Conservation (phyloP, 2,888 invertebrate species). For the Onthophagus sagittarius region DNA sequence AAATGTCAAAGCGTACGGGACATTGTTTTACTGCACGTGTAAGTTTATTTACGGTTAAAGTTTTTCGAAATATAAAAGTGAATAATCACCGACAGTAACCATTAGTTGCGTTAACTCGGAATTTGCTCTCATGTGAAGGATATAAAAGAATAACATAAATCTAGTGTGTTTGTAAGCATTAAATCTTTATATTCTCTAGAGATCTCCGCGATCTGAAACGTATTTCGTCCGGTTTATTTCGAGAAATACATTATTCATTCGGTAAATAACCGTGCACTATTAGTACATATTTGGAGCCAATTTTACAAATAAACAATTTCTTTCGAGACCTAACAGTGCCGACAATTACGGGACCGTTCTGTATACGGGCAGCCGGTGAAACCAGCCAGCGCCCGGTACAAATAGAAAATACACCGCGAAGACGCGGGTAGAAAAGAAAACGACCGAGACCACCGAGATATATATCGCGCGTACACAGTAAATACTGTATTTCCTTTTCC, state of each 20-base stretch:
- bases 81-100: not conserved
- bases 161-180: not conserved
- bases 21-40: not conserved
- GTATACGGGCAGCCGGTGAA: conserved; percentile 8
- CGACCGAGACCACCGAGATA: conserved; percentile 6
- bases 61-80: not conserved
- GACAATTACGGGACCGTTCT: not conserved
- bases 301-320: not conserved
- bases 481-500: conserved; percentile 29
- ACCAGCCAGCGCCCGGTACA: not conserved
- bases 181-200: not conserved
- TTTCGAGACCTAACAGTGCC: not conserved
- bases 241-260: not conserved
- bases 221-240: not conserved
- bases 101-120: not conserved
- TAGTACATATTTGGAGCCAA: not conserved
- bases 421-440: conserved; percentile 7
- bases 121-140: not conserved
- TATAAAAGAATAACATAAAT: not conserved
- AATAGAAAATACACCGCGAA: conserved; percentile 6
- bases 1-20: conserved; percentile 2
- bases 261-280: not conserved
- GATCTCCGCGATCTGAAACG: not conserved
- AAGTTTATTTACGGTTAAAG: not conserved
- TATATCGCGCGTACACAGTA: conserved; percentile 18